These are phyloP conservation scores for Anhinga anhinga DNA, from an alignment of 2,113 vertebrate species.

Conservation along the genomic window DNA sequence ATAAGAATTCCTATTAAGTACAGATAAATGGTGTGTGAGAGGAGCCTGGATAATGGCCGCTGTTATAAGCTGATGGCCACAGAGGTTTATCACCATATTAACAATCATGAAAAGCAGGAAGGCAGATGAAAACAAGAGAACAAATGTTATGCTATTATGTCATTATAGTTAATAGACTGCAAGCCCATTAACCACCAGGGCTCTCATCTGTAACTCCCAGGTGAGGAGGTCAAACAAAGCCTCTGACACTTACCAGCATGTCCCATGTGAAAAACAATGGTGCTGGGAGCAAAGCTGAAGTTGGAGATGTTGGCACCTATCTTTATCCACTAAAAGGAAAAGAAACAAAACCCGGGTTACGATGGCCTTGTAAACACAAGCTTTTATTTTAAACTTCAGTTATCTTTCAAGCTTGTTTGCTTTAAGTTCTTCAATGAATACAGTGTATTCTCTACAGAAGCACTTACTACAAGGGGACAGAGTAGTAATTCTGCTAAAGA, in stretches of 20 bases:
- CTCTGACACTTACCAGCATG: conserved; percentile 87
- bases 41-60: conserved; percentile 52
- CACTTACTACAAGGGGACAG: neutral
- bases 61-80: conserved; percentile 69
- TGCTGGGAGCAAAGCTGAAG: conserved; percentile 95
- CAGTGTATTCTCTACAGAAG: neutral
- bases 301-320: conserved; percentile 97
- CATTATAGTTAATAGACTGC: conserved; percentile 78
- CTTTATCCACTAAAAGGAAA: conserved; percentile 88
- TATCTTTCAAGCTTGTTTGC: neutral
- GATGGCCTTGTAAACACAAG: neutral
- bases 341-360: neutral
- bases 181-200: conserved; percentile 64
- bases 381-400: neutral
- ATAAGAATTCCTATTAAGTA: conserved; percentile 64
- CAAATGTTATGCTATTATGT: conserved; percentile 77
- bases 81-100: conserved; percentile 70
- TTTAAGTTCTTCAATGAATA: neutral
- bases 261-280: conserved; percentile 92
- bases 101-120: conserved; percentile 70
- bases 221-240: conserved; percentile 69
- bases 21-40: conserved; percentile 61
- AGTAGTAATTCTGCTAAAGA: neutral
- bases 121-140: conserved; percentile 65
- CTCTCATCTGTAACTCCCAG: conserved; percentile 44